Evolutionary conservation across 1,140 invertebrate genomes (phyloP).

Genomic region (Halictus rubicundus): DNA sequence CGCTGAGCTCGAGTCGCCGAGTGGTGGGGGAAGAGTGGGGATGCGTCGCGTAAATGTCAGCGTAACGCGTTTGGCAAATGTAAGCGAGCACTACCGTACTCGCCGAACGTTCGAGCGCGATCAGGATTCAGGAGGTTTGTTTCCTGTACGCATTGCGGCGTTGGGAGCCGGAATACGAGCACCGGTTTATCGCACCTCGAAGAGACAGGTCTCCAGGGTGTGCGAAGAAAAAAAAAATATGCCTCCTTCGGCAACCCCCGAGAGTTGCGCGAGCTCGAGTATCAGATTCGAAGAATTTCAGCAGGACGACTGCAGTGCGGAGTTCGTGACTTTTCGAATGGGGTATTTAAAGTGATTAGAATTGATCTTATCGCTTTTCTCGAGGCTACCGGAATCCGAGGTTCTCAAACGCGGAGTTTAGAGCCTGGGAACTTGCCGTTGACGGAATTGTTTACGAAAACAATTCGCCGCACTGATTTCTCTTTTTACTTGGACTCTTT

Average conservation of each 20-base stretch:
- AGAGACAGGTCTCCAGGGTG: neutral
- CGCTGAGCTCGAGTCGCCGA: too few species aligned
- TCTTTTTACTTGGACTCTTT: too few species aligned
- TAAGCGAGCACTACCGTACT: neutral
- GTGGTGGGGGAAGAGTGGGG: too few species aligned
- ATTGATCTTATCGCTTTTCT: neutral
- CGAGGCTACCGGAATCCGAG: too few species aligned
- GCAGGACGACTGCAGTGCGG: neutral
- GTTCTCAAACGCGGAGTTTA: too few species aligned
- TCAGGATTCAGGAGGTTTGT: neutral
- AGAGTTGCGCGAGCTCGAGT: neutral
- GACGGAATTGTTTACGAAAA: too few species aligned
- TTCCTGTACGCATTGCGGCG: slow-evolving; percentile 4
- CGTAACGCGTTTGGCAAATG: too few species aligned
- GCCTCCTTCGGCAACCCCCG: neutral
- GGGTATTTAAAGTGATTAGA: neutral
- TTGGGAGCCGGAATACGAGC: neutral
- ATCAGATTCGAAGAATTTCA: neutral
- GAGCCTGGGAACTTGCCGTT: too few species aligned
- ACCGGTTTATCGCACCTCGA: neutral
- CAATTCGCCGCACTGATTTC: too few species aligned
- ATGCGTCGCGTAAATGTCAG: too few species aligned
- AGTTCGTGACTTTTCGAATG: slow-evolving; percentile 4
- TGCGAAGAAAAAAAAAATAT: neutral
- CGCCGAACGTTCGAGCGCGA: neutral